These are phyloP conservation scores for Drosophila lini DNA, from an alignment of 1,140 invertebrate genomes.

Conservation along the genomic window DNA sequence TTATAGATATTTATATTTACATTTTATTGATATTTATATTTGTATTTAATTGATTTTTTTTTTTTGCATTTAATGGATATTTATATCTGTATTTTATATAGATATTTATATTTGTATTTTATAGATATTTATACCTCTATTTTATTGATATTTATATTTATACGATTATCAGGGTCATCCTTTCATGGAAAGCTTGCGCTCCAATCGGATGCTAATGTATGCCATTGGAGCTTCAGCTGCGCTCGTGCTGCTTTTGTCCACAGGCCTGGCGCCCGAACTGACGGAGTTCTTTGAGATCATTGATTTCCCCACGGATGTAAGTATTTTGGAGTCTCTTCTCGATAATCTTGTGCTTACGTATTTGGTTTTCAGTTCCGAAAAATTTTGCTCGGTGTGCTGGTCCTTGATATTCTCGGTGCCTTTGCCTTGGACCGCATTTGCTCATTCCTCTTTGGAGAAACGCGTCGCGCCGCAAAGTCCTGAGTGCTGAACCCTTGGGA, in stretches of 20 bases:
- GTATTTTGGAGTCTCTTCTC: conserved; percentile 46
- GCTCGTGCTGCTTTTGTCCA: conserved; percentile 90
- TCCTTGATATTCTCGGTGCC: conserved; percentile 92
- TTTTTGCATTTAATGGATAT: too few relatives aligned
- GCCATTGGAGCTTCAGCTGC: conserved; percentile 91
- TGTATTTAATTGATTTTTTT: not conserved
- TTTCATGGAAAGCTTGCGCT: conserved; percentile 97
- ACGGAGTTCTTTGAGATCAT: conserved; percentile 95
- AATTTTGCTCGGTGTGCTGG: conserved; percentile 91
- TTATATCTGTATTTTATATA: not conserved
- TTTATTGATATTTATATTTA: not conserved
- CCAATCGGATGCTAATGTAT: conserved; percentile 97
- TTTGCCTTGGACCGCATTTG: conserved; percentile 93
- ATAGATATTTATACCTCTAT: not conserved
- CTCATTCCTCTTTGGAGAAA: conserved; percentile 93
- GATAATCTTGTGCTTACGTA: not conserved
- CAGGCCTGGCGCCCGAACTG: conserved; percentile 91
- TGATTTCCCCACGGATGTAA: conserved; percentile 93
- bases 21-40: not conserved
- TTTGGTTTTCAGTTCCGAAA: conserved; percentile 91
- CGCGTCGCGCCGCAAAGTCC: conserved; percentile 65
- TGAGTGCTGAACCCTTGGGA: conserved; percentile 67
- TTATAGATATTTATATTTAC: too few relatives aligned
- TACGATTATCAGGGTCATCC: conserved; percentile 93
- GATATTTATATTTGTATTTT: too few relatives aligned